These are phyloP conservation scores for Berghia stephanieae DNA, from an alignment of 1,140 invertebrate species.

Conservation along the genomic window DNA sequence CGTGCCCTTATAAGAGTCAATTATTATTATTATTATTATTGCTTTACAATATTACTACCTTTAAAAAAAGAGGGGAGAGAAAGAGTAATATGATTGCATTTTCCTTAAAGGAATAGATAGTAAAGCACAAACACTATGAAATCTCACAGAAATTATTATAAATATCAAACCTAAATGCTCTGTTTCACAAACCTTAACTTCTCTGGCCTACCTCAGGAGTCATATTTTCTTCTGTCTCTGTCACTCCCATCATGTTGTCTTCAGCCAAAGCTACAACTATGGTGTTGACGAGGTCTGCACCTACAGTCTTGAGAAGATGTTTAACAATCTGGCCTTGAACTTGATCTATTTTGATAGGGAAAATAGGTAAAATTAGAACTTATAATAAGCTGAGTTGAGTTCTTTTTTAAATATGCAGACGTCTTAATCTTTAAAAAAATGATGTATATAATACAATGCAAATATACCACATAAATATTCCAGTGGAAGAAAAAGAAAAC, in stretches of 20 bases:
- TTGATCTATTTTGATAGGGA: slow-evolving; percentile 71
- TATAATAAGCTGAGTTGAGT: slow-evolving; percentile 1
- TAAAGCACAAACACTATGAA: too few relatives aligned
- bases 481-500: not conserved
- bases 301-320: slow-evolving; percentile 86
- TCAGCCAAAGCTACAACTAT: slow-evolving; percentile 70
- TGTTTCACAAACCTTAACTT: too few relatives aligned
- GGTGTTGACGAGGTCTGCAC: slow-evolving; percentile 83
- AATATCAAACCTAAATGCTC: too few relatives aligned
- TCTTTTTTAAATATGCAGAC: not conserved
- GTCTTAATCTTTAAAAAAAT: slow-evolving; percentile 42
- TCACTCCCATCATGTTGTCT: slow-evolving; percentile 65
- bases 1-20: too few relatives aligned
- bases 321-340: slow-evolving; percentile 77
- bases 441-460: slow-evolving; percentile 16
- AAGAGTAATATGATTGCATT: too few relatives aligned
- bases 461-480: not conserved
- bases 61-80: too few relatives aligned
- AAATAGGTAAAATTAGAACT: slow-evolving; percentile 35
- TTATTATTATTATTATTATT: too few relatives aligned
- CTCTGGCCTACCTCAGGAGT: slow-evolving; percentile 70
- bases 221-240: slow-evolving; percentile 47
- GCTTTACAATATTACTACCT: too few relatives aligned
- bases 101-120: too few relatives aligned
- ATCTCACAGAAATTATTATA: too few relatives aligned